Evolutionary conservation across 2,797 vertebrate genomes (phyloP).

Genomic region (Crocodylus rhombifer): DNA sequence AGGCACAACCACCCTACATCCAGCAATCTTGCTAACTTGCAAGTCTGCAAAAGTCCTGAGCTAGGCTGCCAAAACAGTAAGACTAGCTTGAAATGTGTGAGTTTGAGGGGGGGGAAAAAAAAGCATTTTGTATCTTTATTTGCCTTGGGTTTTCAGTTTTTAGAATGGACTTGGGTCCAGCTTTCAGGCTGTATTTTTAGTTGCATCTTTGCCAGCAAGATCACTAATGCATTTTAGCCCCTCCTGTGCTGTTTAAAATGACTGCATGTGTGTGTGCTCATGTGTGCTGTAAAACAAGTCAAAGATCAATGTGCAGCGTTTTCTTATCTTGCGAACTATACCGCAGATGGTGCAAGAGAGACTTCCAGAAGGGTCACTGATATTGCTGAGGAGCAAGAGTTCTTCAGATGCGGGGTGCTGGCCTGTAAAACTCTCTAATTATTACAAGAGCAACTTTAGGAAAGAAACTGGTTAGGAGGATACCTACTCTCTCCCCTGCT

Average conservation of each 20-base stretch:
- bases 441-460: background rate
- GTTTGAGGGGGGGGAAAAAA: no score
- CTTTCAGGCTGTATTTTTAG: background rate
- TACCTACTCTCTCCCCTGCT: background rate
- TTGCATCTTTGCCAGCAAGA: background rate
- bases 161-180: background rate
- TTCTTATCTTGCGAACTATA: background rate
- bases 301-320: background rate
- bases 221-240: background rate
- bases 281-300: background rate
- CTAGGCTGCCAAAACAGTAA: background rate
- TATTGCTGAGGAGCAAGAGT: no score
- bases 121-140: background rate
- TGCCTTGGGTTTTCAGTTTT: background rate
- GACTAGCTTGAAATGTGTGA: background rate
- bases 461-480: background rate
- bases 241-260: accelerated
- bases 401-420: background rate
- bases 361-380: no score
- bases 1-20: background rate
- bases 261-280: background rate
- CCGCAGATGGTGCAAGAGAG: no score
- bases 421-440: background rate
- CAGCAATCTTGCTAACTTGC: background rate
- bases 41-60: background rate